phyloP scores from a whole-genome alignment of 1,140 invertebrate species.

The Aphidius ervi region DNA sequence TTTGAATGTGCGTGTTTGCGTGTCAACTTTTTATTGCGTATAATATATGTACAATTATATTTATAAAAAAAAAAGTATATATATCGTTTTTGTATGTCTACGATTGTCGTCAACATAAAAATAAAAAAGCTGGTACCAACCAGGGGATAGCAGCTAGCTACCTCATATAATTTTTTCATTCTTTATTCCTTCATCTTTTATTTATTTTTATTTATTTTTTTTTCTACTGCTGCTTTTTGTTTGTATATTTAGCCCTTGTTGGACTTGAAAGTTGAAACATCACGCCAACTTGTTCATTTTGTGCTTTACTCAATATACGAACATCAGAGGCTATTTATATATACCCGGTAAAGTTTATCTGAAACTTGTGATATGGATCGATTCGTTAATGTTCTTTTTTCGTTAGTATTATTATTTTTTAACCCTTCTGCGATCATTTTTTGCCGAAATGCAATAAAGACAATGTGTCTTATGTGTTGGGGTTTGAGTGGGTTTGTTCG shows the following conservation, averaged over 20 bases:
- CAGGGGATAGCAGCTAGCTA: slow-evolving; percentile 8
- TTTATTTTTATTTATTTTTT: slow-evolving; percentile 3
- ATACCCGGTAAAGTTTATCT: background rate
- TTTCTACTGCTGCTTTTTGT: background rate
- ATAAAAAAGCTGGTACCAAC: background rate
- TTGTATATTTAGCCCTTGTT: background rate
- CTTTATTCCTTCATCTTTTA: background rate
- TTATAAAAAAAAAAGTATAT: too few relatives aligned
- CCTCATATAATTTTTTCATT: background rate
- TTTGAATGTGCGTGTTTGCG: slow-evolving; percentile 17
- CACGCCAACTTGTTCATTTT: slow-evolving; percentile 20
- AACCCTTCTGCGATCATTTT: background rate
- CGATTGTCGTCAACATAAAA: too few relatives aligned
- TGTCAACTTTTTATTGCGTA: background rate
- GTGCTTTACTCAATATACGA: background rate
- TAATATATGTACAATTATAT: too few relatives aligned
- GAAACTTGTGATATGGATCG: slow-evolving; percentile 4
- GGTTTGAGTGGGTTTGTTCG: too few relatives aligned
- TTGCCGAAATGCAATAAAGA: background rate
- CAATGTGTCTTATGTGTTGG: background rate
- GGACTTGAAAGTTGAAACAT: background rate
- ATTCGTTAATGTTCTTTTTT: slow-evolving; percentile 8
- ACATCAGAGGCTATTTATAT: too few relatives aligned
- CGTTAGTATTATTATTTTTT: background rate
- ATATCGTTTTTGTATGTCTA: too few relatives aligned